Base-by-base conservation (phyloP, 1,140 invertebrate species). In the Pentalonia nigronervosa region DNA sequence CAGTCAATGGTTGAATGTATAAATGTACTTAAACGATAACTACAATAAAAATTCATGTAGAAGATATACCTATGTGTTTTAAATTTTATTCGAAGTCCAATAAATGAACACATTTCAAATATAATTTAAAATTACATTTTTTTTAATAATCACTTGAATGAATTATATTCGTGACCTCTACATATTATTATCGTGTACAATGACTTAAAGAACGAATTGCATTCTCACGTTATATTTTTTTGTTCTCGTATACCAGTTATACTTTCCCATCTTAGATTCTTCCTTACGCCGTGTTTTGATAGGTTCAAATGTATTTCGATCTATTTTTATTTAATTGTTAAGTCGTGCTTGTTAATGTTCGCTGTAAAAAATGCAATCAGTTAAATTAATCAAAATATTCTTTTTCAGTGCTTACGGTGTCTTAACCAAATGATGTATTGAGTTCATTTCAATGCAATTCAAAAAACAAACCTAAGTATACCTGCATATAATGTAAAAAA, bases 131-230 rank as follows among this genome's bases (percentile, higher is more conserved):
- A 90, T 50, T 34, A 88, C 6, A 60, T 25, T 41, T 11, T 50
- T 67, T 90, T 90, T 20, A 41, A 90, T 90, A 90, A 67, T n/a
- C 56, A 45, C 88, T 90, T 60, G 56, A 56, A 90, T 60, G 36
- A 90, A 90, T 67, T 67, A 90, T 30, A 90, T 67, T 90, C 89
- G 89, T 90, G 89, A 90, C 89, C 25, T 90, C 60, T 90, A 67
- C 36, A 45, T 90, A 89, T 90, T 53, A 76, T 87, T 50, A 90
- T 67, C 89, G 89, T 67, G 56, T 90, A 90, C 89, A 67, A 90
- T 45, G 36, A 90, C 50, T 90, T 56, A 25, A 90, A 90, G 34
- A 90, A 67, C 53, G 14, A 90, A 90, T 90, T 90, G 89, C 17
- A 67, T 90, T 90, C 89, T 90, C 89, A 90, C 89, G 89, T 90